Base-by-base conservation (phyloP, 2,113 vertebrate genomes). In the Zingel zingel region DNA sequence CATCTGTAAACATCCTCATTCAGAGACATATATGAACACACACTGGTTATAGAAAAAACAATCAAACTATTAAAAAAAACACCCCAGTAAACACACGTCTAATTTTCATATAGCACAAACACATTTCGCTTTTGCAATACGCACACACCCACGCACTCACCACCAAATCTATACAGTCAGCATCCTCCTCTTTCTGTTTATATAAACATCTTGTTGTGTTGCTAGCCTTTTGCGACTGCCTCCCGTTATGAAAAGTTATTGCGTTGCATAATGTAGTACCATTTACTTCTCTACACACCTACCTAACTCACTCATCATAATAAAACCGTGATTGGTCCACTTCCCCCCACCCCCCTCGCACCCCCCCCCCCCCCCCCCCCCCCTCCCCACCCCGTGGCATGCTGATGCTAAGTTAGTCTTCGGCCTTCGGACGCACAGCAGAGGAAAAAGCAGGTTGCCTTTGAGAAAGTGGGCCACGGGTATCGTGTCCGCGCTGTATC, bases 201-300 rank as follows among this genome's bases (percentile, higher is more conserved):
- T 90, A 83, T 90, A 87, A 91, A 90, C 90, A 81, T 86, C 86
- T 83, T 74, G 67, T 81, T 83, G 66, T 78, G 84, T 83, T 65
- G 81, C 81, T 48, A 54, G 84, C 82, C 82, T 86, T 80, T 84
- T 63, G 83, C 57, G 48, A 54, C 89, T 82, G 80, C 79, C 76
- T 89, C 74, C 79, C 27, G 81, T 86, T 86, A 91, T 87, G 86
- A 88, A 83, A 91, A 91, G 86, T 91, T 91, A 89, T 86, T 86
- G 85, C 74, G n/a, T 82, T 65, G 89, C 85, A 91, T 90, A 80
- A 90, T 82, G 84, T 82, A 85, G 84, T 62, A 51, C 82, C 87
- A 81, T 91, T 90, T 86, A 86, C 82, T 89, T 91, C 68, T 74
- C 71, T 2, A 33, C 85, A 61, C 85, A 85, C 70, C 82, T 72